Evolutionary conservation across 1,140 invertebrate genomes (phyloP), one percentile per base, ranked within the genome.

Genomic region (Nasonia giraulti): DNA sequence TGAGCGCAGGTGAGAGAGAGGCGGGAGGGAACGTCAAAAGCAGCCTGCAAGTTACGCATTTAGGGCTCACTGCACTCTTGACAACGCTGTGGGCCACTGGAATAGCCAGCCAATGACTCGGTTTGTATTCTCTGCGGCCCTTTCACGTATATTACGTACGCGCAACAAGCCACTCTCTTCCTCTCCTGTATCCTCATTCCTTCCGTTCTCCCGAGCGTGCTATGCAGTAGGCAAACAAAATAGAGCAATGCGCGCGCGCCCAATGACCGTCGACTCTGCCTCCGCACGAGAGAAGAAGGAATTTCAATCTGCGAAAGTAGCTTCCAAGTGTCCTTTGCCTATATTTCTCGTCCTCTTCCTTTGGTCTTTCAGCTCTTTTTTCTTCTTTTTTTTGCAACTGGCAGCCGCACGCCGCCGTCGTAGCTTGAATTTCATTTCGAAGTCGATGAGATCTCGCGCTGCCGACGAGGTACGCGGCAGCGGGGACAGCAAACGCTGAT

Each of bases 231-330:
- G 55, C 3, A 62, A 62, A 62, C 55, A 14, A 62, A 62, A 62
- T 62, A 62, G 55, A 62, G 20, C 55, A 8, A 8, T 62, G 40
- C 40, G 4, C 33, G 33, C 33, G 20, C 55, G 55, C 20, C 55
- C 20, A 62, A 62, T 62, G 55, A 62, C 55, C 55, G 55, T n/a
- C 55, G 50, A 17, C 17, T 37, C 5, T 62, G 20, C 55, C 20
- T 62, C 17, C 44, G 23, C 44, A 14, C 44, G 27, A 44, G 37
- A 12, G 4, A 83, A 77, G 82, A n/a, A 84, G 40, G 76, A 76
- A 83, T 86, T 86, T 86, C 77, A 86, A 86, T 86, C 74, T 83
- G 8, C 6, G 0, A 27, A 83, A 86, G 85, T 86, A 77, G 71
- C 62, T 83, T 23, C 17, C 44, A 71, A 82, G 66, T 73, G 75